Base-by-base conservation (phyloP, 2,113 vertebrate species). In the Hypomesus transpacificus region DNA sequence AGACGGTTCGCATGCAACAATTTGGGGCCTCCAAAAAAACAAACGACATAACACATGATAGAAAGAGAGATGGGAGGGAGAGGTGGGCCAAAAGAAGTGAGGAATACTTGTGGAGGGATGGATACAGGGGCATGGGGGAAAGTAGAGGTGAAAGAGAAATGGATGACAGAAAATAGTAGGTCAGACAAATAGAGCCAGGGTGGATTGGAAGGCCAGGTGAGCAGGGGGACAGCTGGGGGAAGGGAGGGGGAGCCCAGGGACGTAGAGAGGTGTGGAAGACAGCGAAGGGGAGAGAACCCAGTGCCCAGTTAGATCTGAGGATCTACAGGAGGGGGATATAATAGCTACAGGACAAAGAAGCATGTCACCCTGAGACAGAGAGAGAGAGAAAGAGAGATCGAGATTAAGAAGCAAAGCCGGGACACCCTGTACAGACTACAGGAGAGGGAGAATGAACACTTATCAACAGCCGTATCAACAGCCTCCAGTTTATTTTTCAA, bases 1-100 rank as follows among this genome's bases (percentile, higher is more conserved):
- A 94, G 92, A 91, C 87, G 85, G 92, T 95, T 93, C 93, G 88
- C 82, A 82, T 66, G 5, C 79, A 81, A 83, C 66, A 82, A 89
- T 88, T 58, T 79, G 76, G 73, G 66, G 9, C 87, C 87, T 28
- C 85, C 91, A 90, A 88, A 92, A 94, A 91, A 92, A 93, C 85
- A 82, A 4, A 84, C 86, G 88, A 80, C 88, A 84, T 68, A 73
- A 65, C 20, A 66, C 60, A 46, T 39, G 77, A 86, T 87, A 82
- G 84, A 86, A 56, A 74, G 69, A 76, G 71, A 79, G 84, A 76
- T 79, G 82, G 75, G 83, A 78, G 21, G 66, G 17, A 6, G 50
- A 39, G 73, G 72, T 1, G 57, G 57, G 24, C 9, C 8, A 20
- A 53, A 14, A 52, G 24, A 63, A 22, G 26, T 21, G 24, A 59